Evolutionary conservation across 2,113 vertebrate genomes (phyloP).

Genomic region (Ornithorhynchus anatinus): DNA sequence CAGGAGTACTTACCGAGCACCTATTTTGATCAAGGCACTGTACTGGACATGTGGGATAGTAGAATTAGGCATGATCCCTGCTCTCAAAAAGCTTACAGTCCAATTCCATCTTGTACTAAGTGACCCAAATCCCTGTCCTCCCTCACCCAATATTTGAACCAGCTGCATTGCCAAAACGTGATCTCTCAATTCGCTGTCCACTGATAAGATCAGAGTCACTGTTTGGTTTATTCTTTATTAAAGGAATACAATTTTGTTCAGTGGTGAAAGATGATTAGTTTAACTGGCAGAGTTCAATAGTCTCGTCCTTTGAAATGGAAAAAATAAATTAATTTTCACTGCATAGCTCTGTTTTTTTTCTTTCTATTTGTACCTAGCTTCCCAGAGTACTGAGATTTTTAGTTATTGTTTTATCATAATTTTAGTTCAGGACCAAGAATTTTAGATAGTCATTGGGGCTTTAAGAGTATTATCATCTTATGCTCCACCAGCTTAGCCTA

Average conservation of each 20-base stretch:
- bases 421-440: not conserved
- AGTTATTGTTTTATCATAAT: not conserved
- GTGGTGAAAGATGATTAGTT: not conserved
- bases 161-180: not conserved
- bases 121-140: too few species aligned
- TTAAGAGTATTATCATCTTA: not conserved
- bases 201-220: not conserved
- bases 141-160: not conserved
- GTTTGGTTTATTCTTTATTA: not conserved
- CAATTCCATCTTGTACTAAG: too few species aligned
- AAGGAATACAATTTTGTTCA: not conserved
- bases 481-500: too few species aligned
- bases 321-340: too few species aligned
- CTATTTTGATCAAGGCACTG: too few species aligned
- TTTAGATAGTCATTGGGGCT: not conserved
- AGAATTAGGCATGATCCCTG: too few species aligned
- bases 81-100: too few species aligned
- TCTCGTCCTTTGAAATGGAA: not conserved
- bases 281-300: not conserved
- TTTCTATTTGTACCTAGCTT: not conserved
- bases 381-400: not conserved
- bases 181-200: not conserved
- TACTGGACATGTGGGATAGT: too few species aligned
- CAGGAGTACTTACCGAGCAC: too few species aligned
- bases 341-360: conserved; percentile 13